Base-by-base conservation (phyloP, 2,113 vertebrate genomes). In the Serilophus lunatus region DNA sequence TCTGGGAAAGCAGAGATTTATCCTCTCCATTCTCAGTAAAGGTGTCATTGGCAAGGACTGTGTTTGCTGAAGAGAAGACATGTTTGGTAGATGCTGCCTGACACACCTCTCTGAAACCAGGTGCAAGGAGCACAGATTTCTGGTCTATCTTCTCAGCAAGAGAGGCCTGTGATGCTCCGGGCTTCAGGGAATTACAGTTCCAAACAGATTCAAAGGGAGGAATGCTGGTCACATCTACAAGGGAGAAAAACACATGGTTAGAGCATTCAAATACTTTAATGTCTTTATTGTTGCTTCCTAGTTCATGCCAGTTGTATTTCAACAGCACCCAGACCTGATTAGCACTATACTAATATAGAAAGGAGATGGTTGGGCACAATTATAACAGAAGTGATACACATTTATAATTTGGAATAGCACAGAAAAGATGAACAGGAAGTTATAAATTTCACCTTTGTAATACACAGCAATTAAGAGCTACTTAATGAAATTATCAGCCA, bases 171-270 rank as follows among this genome's bases (percentile, higher is more conserved):
- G 54, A 82, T 64, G 23, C 51, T 92, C 19, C 64, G 12, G 92
- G 36, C 61, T 96, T 94, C 92, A 88, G 63, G 51, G 93, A 90
- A 81, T 81, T 91, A 88, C 69, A 88, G 59, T 8, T 96, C 92
- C 96, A 94, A 80, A 92, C 61, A 76, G 94, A 92, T 50, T 96
- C 90, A 69, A 94, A 82, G 50, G 90, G 63, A 82, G 92, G 83
- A 75, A 95, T 65, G 54, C 47, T 85, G 45, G 79, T 86, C 72
- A 94, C 77, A 65, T 87, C 96, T 97, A 77, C 38, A 84, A 83
- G 0, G 9, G 40, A 88, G 60, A 7, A 78, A 35, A 92, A 96
- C 11, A 68, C 2, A 31, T 14, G 3, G n/a, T 90, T 92, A 86
- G 70, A 51, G 19, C 53, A 72, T 75, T 90, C 83, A 77, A 66